A percentile compares a stretch with the other conserved stretches of the same genome.
These are phyloP conservation scores for Dendroctonus valens DNA, from an alignment of 1,140 invertebrate species.

Conservation along the genomic window DNA sequence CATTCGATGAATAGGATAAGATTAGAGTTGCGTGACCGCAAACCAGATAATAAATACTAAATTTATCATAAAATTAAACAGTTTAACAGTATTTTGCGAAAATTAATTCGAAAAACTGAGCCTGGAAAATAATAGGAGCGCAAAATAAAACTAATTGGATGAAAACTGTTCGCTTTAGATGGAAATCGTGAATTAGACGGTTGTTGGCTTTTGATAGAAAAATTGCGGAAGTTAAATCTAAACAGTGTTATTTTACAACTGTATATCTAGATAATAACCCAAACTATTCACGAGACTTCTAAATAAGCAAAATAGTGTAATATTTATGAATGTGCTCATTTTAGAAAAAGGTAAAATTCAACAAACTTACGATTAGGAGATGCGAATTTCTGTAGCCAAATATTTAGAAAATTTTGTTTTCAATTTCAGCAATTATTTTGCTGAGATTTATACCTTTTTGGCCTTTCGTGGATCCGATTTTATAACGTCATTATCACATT, in stretches of 20 bases:
- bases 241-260: no score
- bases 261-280: no score
- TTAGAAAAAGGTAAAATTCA: no score
- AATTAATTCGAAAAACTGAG: slow-evolving; percentile 25
- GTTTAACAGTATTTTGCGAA: slow-evolving; percentile 31
- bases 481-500: slow-evolving; percentile 22
- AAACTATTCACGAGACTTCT: no score
- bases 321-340: no score
- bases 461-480: slow-evolving; percentile 17
- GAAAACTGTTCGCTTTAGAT: slow-evolving; percentile 15
- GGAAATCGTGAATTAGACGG: slow-evolving; percentile 4
- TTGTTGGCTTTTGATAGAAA: background rate
- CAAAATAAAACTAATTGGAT: slow-evolving; percentile 21
- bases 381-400: no score
- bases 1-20: slow-evolving; percentile 19
- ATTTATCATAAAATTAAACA: slow-evolving; percentile 26
- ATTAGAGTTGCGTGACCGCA: slow-evolving; percentile 24
- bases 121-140: slow-evolving; percentile 13
- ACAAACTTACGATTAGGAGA: no score
- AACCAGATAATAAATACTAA: slow-evolving; percentile 22
- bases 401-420: no score
- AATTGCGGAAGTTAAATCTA: background rate
- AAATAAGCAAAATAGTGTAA: no score
- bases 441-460: background rate
- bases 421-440: no score